Evolutionary conservation across 2,888 invertebrate species (phyloP).

Genomic region (Trissonchulus sp.): DNA sequence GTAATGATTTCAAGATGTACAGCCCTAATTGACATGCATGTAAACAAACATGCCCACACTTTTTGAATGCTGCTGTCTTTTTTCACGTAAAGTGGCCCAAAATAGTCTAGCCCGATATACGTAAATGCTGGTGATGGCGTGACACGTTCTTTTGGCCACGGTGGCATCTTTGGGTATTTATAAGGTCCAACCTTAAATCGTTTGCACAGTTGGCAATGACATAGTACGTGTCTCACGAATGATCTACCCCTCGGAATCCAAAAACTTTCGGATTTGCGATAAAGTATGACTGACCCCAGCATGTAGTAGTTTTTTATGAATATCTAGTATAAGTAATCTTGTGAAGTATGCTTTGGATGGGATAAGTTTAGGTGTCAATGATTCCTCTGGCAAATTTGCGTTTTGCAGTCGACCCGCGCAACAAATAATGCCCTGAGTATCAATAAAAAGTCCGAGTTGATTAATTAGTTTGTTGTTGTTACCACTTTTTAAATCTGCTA

Average conservation of each 20-base stretch:
- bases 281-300: constrained; percentile 23
- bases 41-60: constrained; percentile 29
- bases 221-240: constrained; percentile 10
- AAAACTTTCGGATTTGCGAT: not conserved
- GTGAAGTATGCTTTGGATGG: constrained; percentile 13
- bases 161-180: constrained; percentile 11
- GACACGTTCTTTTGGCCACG: constrained; percentile 14
- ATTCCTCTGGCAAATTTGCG: not conserved
- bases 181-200: constrained; percentile 7
- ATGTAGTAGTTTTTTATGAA: constrained; percentile 23
- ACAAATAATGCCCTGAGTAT: not conserved
- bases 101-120: constrained; percentile 24
- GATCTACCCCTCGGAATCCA: constrained; percentile 25
- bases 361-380: constrained; percentile 12
- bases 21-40: constrained; percentile 27
- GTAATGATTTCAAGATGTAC: constrained; percentile 27
- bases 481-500: no score
- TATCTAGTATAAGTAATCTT: not conserved
- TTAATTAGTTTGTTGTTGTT: constrained; percentile 23
- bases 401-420: constrained; percentile 20
- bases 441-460: constrained; percentile 15
- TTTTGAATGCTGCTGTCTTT: constrained; percentile 34
- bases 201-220: not conserved
- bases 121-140: constrained; percentile 15
- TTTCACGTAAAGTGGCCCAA: constrained; percentile 23